Percentiles rank a stretch among this genome's conserved stretches.
Conservation (phyloP, 2,888 invertebrate species). For the Conops quadrifasciatus region DNA sequence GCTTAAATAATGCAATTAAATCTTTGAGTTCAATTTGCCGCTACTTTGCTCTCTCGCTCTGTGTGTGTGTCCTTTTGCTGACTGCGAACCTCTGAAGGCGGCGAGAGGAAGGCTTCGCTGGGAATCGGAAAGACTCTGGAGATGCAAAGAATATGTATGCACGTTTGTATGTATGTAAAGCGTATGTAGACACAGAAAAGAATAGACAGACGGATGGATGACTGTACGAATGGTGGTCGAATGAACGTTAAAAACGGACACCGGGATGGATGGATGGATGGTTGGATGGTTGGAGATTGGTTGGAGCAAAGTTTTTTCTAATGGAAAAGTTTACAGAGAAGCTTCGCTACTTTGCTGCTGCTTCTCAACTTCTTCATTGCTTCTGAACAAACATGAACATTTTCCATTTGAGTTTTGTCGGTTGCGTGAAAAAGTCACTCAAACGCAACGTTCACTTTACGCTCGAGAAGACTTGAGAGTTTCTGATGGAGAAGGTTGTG, state of each 20-base stretch:
- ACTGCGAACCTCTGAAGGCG: too few species aligned
- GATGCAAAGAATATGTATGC: too few species aligned
- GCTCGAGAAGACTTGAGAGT: slow-evolving; percentile 19
- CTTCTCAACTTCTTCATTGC: neutral
- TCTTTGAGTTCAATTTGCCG: slow-evolving; percentile 3
- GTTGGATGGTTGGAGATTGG: too few species aligned
- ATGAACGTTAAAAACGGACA: too few species aligned
- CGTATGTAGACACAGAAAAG: neutral
- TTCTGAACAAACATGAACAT: slow-evolving; percentile 9
- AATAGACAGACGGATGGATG: too few species aligned
- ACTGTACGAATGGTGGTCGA: too few species aligned
- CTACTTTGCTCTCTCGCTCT: too few species aligned
- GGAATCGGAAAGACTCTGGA: too few species aligned
- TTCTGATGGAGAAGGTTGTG: neutral
- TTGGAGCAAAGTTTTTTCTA: neutral
- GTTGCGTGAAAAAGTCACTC: slow-evolving; percentile 29
- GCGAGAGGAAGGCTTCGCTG: too few species aligned
- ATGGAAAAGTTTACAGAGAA: slow-evolving; percentile 21
- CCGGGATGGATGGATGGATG: too few species aligned
- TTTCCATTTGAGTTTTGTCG: slow-evolving; percentile 28
- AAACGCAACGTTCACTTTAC: slow-evolving; percentile 23
- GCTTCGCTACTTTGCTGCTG: slow-evolving; percentile 10
- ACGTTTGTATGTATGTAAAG: too few species aligned
- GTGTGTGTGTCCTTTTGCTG: too few species aligned
- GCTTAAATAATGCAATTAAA: slow-evolving; percentile 34